A percentile compares a stretch with the other conserved stretches of the same genome.
These are phyloP conservation scores for Halisarca cf. caerulea DNA, from an alignment of 37 sponge, comb jelly and placozoan species.

Conservation along the genomic window DNA sequence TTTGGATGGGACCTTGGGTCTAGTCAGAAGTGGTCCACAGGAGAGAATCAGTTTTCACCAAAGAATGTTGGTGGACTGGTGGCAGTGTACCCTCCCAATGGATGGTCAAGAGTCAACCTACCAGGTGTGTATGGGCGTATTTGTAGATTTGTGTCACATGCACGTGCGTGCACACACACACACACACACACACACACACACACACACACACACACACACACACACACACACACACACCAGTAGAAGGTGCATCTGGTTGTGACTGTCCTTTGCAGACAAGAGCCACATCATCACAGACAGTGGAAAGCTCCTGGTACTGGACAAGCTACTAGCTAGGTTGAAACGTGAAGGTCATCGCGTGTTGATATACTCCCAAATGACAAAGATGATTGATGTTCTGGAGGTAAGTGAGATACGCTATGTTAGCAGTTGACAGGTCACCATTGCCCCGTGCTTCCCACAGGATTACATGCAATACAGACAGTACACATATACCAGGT, in stretches of 20 bases:
- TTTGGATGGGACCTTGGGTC: no score
- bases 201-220: background rate
- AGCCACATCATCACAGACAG: conserved; percentile 82
- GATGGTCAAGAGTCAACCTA: conserved; percentile 90
- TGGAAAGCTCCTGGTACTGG: conserved; percentile 90
- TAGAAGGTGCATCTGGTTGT: background rate
- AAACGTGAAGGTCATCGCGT: conserved; percentile 89
- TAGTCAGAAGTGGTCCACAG: background rate
- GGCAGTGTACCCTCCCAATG: conserved; percentile 66
- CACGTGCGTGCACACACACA: background rate
- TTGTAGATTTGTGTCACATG: background rate
- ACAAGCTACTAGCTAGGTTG: conserved; percentile 75
- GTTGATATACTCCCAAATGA: conserved; percentile 96
- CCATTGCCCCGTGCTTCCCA: no score
- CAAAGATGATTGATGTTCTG: conserved; percentile 90
- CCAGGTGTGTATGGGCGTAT: conserved; percentile 54
- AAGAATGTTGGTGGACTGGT: conserved; percentile 36
- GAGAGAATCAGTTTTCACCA: background rate
- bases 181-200: background rate
- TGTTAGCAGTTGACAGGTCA: no score
- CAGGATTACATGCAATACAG: conserved; percentile 87
- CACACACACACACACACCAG: background rate
- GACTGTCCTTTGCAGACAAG: conserved; percentile 63
- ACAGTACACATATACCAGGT: conserved; percentile 80
- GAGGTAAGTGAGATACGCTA: no score